Conservation (phyloP, 2,113 vertebrate species). For the Calyptommatus sinebrachiatus region DNA sequence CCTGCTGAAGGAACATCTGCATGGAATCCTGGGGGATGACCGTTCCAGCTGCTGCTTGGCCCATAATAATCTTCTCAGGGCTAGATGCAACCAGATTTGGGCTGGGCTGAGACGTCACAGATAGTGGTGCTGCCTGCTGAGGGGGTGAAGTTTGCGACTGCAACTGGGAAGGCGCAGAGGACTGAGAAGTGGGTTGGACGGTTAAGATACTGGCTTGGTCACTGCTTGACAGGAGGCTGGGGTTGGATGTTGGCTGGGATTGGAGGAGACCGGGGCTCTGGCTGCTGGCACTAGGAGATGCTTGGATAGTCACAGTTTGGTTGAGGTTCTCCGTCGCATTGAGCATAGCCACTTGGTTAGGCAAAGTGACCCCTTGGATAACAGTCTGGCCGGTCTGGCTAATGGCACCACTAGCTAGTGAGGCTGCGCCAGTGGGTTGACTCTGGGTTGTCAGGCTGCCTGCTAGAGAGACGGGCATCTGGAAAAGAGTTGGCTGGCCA, state of each 20-base stretch:
- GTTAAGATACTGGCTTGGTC: slow-evolving; percentile 77
- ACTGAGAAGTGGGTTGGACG: slow-evolving; percentile 70
- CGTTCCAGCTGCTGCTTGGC: slow-evolving; percentile 78
- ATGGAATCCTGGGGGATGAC: slow-evolving; percentile 89
- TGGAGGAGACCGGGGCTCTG: slow-evolving; percentile 67
- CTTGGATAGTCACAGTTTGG: slow-evolving; percentile 80
- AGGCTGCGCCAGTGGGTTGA: slow-evolving; percentile 57
- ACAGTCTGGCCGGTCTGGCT: slow-evolving; percentile 77
- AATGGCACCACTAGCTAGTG: slow-evolving; percentile 43
- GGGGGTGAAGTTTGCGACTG: slow-evolving; percentile 47
- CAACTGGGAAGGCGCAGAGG: slow-evolving; percentile 55
- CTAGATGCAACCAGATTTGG: slow-evolving; percentile 68
- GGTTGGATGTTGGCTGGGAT: slow-evolving; percentile 60
- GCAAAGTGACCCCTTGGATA: slow-evolving; percentile 87
- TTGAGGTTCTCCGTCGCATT: slow-evolving; percentile 78
- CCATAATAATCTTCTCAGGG: slow-evolving; percentile 87
- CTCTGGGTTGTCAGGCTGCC: slow-evolving; percentile 75
- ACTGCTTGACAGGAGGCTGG: slow-evolving; percentile 48
- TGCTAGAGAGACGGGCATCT: slow-evolving; percentile 87
- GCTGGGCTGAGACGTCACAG: slow-evolving; percentile 74
- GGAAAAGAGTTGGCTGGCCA: slow-evolving; percentile 85
- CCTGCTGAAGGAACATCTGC: slow-evolving; percentile 96
- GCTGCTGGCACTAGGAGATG: slow-evolving; percentile 64
- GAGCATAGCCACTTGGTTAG: slow-evolving; percentile 87
- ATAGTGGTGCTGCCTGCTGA: slow-evolving; percentile 53